Base-by-base conservation (phyloP, 2,888 invertebrate species). In the Craniophora ligustri region DNA sequence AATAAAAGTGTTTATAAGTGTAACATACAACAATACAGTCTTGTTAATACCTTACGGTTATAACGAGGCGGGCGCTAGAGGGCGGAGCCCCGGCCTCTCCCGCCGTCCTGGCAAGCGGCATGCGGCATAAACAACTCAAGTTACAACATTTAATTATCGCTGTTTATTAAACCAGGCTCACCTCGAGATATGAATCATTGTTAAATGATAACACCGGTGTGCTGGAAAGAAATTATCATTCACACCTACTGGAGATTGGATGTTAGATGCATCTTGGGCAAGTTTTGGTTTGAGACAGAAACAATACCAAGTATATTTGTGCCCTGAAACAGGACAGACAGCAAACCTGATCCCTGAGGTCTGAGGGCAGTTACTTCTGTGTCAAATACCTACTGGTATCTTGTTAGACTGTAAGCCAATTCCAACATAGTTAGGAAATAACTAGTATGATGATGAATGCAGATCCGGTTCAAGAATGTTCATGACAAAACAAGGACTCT, bases 141-240 rank as follows among this genome's bases (percentile, higher is more conserved):
- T 53, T 84, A 89, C 90, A 91, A 89, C 90, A 90, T 93, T 93
- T 92, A 92, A 92, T 92, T 92, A 93, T 89, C 89, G 83, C 86
- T 86, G 86, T 90, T 91, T 89, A 92, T 92, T 91, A 90, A 91
- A 87, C 82, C 85, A 81, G 84, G 80, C 87, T 85, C 87, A 85
- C 86, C 85, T 85, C 8, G 13, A 68, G 88, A 89, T 89, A 86
- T 78, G 67, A 76, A 87, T 86, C 86, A 80, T 72, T 73, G 81
- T 67, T 72, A 66, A 74, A 80, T 81, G 85, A 86, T 86, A 85
- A 81, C 83, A 79, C 45, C 45, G 50, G 47, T 45, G 39, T 74
- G 80, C 53, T 41, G 53, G 41, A 80, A 83, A 83, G 78, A 86
- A 86, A 83, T 84, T 85, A 84, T 83, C 82, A 85, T 88, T 87